phyloP scores from a whole-genome alignment of 2,888 invertebrate genomes.

The Seira ritae region DNA sequence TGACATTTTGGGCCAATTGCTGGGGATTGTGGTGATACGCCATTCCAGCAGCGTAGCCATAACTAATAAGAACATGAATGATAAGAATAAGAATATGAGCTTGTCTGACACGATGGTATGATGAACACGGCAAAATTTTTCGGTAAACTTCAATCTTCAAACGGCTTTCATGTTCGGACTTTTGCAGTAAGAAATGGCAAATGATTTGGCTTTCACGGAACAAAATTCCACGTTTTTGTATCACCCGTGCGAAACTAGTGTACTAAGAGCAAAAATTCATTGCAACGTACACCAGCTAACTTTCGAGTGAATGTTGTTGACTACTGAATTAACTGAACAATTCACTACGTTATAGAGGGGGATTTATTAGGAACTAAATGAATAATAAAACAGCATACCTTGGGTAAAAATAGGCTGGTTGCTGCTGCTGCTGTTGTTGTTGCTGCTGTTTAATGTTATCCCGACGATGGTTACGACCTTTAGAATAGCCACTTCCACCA shows the following conservation, averaged over 20 bases:
- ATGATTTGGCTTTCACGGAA: neutral
- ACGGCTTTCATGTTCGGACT: too few relatives aligned
- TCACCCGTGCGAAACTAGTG: too few relatives aligned
- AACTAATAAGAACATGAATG: slow-evolving; percentile 40
- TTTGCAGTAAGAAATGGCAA: too few relatives aligned
- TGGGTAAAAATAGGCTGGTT: slow-evolving; percentile 57
- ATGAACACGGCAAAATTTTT: too few relatives aligned
- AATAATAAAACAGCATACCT: slow-evolving; percentile 34
- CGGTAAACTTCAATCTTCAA: too few relatives aligned
- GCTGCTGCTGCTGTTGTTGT: slow-evolving; percentile 55
- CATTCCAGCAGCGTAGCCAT: slow-evolving; percentile 53
- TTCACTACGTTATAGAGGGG: too few relatives aligned
- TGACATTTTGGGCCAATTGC: slow-evolving; percentile 69
- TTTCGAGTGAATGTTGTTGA: too few relatives aligned
- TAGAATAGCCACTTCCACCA: slow-evolving; percentile 49
- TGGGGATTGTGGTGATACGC: slow-evolving; percentile 63
- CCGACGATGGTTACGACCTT: slow-evolving; percentile 39
- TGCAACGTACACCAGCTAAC: too few relatives aligned
- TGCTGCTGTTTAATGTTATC: slow-evolving; percentile 57
- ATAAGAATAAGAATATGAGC: too few relatives aligned
- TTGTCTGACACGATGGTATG: too few relatives aligned
- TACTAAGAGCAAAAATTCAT: too few relatives aligned
- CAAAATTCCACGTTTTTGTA: neutral
- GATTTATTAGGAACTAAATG: neutral
- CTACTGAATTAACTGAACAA: too few relatives aligned